Evolutionary conservation across 2,797 vertebrate genomes (phyloP).

Genomic region (Spheniscus humboldti): DNA sequence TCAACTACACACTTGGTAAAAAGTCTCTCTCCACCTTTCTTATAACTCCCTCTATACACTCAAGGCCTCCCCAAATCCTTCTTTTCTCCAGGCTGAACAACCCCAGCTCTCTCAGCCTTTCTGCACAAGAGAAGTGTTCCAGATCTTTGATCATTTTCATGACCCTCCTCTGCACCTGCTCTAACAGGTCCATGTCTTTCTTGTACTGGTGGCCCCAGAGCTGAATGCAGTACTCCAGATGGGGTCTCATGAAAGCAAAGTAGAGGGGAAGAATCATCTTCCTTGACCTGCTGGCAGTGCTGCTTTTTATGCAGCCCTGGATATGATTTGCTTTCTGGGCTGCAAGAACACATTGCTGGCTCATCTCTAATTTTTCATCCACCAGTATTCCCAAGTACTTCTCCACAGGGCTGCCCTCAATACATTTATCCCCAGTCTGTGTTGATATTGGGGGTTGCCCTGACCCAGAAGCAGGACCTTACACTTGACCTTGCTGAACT

Average conservation of each 20-base stretch:
- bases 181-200: background rate
- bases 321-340: background rate
- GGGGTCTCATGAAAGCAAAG: background rate
- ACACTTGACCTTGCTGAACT: background rate
- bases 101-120: background rate
- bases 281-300: fast-evolving
- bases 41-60: background rate
- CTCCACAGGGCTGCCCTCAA: too few species aligned
- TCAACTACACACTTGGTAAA: background rate
- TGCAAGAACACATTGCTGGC: background rate
- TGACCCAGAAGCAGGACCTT: background rate
- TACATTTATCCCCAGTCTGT: background rate
- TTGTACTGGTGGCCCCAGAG: background rate
- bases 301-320: background rate
- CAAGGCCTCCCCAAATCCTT: background rate
- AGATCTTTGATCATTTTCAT: background rate
- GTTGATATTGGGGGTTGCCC: background rate
- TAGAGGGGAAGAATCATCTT: background rate
- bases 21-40: background rate
- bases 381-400: background rate
- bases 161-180: background rate
- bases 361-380: background rate
- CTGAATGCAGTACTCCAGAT: background rate
- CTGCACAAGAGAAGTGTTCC: background rate
- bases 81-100: background rate